These are phyloP conservation scores for Drosophila picticornis DNA, from an alignment of 2,888 invertebrate genomes.

Conservation along the genomic window DNA sequence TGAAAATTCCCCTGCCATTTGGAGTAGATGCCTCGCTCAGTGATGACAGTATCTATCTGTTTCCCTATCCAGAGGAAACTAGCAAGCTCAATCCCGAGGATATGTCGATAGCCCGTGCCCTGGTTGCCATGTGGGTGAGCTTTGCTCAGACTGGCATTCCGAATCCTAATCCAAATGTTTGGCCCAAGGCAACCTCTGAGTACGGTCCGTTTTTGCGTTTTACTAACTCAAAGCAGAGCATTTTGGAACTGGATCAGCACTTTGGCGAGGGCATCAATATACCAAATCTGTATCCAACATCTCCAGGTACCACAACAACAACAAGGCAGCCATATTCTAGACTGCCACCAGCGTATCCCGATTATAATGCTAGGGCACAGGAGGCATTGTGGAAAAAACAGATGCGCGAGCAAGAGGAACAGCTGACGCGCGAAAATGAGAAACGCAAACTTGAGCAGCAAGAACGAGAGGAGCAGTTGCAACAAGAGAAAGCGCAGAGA, in stretches of 20 bases:
- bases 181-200: constrained; percentile 79
- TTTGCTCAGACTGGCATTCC: constrained; percentile 82
- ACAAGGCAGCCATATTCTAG: constrained; percentile 25
- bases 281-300: constrained; percentile 69
- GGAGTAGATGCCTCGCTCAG: constrained; percentile 87
- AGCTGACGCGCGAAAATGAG: constrained; percentile 33
- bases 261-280: constrained; percentile 83
- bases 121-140: constrained; percentile 85
- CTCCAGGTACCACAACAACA: constrained; percentile 10
- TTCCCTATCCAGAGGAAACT: constrained; percentile 84
- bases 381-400: constrained; percentile 28
- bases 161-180: constrained; percentile 60
- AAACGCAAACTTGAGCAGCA: constrained; percentile 28
- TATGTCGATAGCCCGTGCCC: constrained; percentile 82
- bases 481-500: constrained; percentile 20
- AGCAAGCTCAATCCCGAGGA: constrained; percentile 83
- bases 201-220: constrained; percentile 84
- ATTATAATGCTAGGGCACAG: constrained; percentile 7
- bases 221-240: constrained; percentile 61
- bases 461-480: constrained; percentile 26
- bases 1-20: constrained; percentile 84
- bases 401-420: constrained; percentile 23
- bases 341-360: background rate
- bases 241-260: constrained; percentile 80
- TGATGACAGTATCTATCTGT: constrained; percentile 87